Conservation (phyloP, 1,140 invertebrate species). For the Pseudomyrmex flavicornis region DNA sequence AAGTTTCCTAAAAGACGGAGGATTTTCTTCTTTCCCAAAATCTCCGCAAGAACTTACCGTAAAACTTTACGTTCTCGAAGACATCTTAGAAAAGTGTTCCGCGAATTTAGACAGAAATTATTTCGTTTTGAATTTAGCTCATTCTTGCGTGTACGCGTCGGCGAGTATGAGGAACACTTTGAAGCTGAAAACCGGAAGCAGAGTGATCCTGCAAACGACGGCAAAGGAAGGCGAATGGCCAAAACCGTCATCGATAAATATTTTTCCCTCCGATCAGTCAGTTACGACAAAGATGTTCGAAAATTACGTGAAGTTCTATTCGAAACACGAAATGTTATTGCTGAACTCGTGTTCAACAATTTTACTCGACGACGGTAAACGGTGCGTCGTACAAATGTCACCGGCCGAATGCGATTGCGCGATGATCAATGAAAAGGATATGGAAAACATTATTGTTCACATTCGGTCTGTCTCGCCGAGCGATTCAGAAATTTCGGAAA, state of each 20-base stretch:
- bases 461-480: conserved; percentile 81
- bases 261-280: conserved; percentile 83
- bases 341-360: conserved; percentile 87
- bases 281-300: conserved; percentile 87
- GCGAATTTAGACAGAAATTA: conserved; percentile 30
- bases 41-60: conserved; percentile 65
- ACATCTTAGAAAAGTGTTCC: conserved; percentile 55
- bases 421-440: conserved; percentile 86
- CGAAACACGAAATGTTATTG: conserved; percentile 85
- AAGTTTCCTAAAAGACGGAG: conserved; percentile 58
- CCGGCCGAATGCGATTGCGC: conserved; percentile 87
- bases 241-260: conserved; percentile 82
- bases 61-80: conserved; percentile 74
- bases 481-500: conserved; percentile 17
- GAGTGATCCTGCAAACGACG: conserved; percentile 77
- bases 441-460: conserved; percentile 86
- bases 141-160: conserved; percentile 73
- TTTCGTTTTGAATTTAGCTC: conserved; percentile 51
- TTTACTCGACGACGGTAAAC: conserved; percentile 84
- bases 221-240: conserved; percentile 38
- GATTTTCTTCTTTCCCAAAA: conserved; percentile 5
- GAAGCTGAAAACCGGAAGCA: conserved; percentile 79
- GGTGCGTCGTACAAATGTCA: conserved; percentile 84
- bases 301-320: conserved; percentile 86
- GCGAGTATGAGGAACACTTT: conserved; percentile 75